Conservation (phyloP, 2,888 invertebrate genomes). For the Apodemia zela region DNA sequence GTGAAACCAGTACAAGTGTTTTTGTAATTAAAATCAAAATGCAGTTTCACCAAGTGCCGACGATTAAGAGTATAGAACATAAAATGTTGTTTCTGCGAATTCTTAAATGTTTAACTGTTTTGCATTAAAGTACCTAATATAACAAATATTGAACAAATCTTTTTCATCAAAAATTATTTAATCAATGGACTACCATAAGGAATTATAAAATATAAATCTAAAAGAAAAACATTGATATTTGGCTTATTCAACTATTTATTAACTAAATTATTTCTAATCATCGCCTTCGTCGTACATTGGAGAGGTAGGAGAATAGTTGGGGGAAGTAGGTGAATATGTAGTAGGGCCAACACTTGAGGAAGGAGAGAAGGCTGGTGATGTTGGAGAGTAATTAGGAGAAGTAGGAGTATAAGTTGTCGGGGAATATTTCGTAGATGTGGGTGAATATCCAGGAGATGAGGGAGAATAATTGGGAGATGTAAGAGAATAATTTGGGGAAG, state of each 20-base stretch:
- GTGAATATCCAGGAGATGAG: constrained; percentile 88
- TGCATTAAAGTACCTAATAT: too few species aligned
- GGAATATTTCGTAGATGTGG: constrained; percentile 89
- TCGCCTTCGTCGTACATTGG: constrained; percentile 82
- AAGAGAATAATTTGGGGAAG: constrained; percentile 85
- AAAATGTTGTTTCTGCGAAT: too few species aligned
- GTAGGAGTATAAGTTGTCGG: constrained; percentile 91
- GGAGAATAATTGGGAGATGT: constrained; percentile 87
- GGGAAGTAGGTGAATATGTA: constrained; percentile 67
- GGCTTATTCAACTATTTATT: constrained; percentile 5
- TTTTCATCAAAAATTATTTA: background rate
- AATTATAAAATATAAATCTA: background rate
- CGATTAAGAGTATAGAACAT: too few species aligned
- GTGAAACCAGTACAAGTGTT: too few species aligned
- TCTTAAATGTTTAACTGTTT: too few species aligned
- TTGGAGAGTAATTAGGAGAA: constrained; percentile 88
- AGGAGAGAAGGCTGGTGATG: constrained; percentile 90
- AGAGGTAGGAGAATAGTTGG: constrained; percentile 78
- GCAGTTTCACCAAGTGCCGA: too few species aligned
- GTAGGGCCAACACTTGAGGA: constrained; percentile 82
- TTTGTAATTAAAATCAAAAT: too few species aligned
- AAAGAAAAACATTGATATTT: background rate
- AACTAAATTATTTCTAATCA: constrained; percentile 44
- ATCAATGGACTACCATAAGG: background rate
- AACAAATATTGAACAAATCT: too few species aligned